A percentile compares a stretch with the other conserved stretches of the same genome.
Conservation (phyloP, 2,113 vertebrate species). For the Cisticola juncidis region DNA sequence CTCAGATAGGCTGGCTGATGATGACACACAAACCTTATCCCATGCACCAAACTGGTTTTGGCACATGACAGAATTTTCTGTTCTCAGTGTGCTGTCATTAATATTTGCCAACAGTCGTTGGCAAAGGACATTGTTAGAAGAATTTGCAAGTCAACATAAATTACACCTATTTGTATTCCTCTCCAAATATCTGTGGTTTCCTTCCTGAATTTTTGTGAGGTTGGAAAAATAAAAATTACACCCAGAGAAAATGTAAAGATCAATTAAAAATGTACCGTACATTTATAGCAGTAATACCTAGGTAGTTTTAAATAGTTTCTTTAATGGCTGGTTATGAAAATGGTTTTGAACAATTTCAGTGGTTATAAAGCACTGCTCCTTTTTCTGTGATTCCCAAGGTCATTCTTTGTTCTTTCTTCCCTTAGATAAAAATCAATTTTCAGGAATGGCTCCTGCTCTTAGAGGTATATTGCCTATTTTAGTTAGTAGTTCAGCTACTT, state of each 20-base stretch:
- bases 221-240: constrained; percentile 7
- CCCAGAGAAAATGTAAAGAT: not conserved
- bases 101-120: not conserved
- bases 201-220: not conserved
- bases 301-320: not conserved
- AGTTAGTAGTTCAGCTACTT: constrained; percentile 24
- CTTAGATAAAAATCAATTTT: constrained; percentile 32
- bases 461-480: constrained; percentile 24
- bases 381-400: constrained; percentile 48
- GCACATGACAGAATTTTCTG: not conserved
- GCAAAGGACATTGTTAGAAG: not conserved
- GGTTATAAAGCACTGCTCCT: not conserved
- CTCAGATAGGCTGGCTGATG: not conserved
- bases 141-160: not conserved
- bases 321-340: constrained; percentile 39
- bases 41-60: not conserved
- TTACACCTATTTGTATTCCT: not conserved
- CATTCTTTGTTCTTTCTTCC: constrained; percentile 51
- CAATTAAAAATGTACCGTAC: not conserved
- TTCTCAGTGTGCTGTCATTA: not conserved
- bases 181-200: not conserved
- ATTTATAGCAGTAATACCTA: not conserved
- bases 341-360: constrained; percentile 20
- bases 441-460: constrained; percentile 14
- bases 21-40: not conserved